These are phyloP conservation scores for Scrobipalpa atriplicella DNA, from an alignment of 2,888 invertebrate species.

Conservation along the genomic window DNA sequence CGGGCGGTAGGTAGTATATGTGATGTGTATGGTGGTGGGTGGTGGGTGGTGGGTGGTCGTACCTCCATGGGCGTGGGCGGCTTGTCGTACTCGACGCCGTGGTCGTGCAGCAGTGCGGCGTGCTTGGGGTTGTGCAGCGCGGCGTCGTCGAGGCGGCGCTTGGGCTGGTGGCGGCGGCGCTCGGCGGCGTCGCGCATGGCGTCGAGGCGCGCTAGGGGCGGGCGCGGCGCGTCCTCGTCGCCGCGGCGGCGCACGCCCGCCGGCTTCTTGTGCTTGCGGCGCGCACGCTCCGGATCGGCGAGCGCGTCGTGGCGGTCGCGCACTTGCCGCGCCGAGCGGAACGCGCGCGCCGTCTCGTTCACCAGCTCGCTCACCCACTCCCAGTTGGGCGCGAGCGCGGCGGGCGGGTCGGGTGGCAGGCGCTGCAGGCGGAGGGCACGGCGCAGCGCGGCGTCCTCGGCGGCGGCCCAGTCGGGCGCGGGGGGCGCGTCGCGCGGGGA, in stretches of 20 bases:
- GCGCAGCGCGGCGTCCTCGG: conserved; percentile 95
- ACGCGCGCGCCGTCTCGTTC: conserved; percentile 92
- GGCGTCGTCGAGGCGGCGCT: conserved; percentile 87
- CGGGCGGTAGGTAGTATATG: too few relatives aligned
- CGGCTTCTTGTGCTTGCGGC: conserved; percentile 92
- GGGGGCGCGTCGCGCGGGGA: conserved; percentile 86
- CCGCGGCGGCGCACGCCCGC: conserved; percentile 87
- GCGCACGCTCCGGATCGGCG: conserved; percentile 93
- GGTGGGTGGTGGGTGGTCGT: background rate
- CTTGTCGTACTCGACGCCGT: conserved; percentile 92
- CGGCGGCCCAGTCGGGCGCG: conserved; percentile 95
- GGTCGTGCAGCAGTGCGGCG: conserved; percentile 91
- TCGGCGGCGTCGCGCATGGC: conserved; percentile 89
- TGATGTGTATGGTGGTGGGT: too few relatives aligned
- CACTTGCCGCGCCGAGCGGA: conserved; percentile 96
- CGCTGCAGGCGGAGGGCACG: conserved; percentile 89
- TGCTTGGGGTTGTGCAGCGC: conserved; percentile 91
- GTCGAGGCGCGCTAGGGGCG: conserved; percentile 84
- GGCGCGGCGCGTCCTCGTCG: conserved; percentile 80
- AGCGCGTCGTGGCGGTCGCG: conserved; percentile 94
- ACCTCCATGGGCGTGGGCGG: conserved; percentile 91
- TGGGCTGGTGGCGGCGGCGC: conserved; percentile 89
- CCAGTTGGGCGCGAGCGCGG: conserved; percentile 97
- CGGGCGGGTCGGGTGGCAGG: conserved; percentile 84
- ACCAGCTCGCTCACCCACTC: conserved; percentile 96